A percentile compares a stretch with the other conserved stretches of the same genome.
Evolutionary conservation across 1,140 invertebrate species (phyloP).

Genomic region (Micrasema longulum): DNA sequence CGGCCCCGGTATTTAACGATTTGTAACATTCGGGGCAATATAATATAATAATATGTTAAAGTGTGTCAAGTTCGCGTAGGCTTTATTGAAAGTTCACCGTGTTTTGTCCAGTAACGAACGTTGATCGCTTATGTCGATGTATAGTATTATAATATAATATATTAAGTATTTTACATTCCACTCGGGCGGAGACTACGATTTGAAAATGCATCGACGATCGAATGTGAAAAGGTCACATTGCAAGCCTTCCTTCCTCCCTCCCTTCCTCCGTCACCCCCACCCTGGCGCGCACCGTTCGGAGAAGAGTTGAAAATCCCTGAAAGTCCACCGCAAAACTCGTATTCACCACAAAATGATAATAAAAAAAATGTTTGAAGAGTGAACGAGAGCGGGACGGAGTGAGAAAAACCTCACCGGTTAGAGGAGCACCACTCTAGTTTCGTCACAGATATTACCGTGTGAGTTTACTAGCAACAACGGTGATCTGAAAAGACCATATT

Average conservation of each 20-base stretch:
- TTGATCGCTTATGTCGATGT: conserved; percentile 1
- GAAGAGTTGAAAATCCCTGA: conserved; percentile 44
- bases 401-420: not conserved
- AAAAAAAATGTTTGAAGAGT: conserved; percentile 27
- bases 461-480: conserved; percentile 40
- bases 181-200: conserved; percentile 4
- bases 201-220: conserved; percentile 37
- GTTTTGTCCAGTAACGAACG: not conserved
- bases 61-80: no score
- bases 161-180: not conserved
- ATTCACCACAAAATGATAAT: conserved; percentile 41
- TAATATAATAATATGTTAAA: no score
- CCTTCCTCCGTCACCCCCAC: not conserved
- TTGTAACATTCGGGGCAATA: no score
- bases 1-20: no score
- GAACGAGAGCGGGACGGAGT: conserved; percentile 28
- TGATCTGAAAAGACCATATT: conserved; percentile 28
- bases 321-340: conserved; percentile 44
- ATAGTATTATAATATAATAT: not conserved
- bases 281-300: not conserved
- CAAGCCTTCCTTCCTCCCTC: conserved; percentile 25
- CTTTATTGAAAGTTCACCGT: not conserved
- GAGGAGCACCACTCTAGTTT: conserved; percentile 14
- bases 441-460: conserved; percentile 35
- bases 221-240: conserved; percentile 46